These are phyloP conservation scores for Phthorimaea operculella DNA, from an alignment of 1,140 invertebrate species.

Conservation along the genomic window DNA sequence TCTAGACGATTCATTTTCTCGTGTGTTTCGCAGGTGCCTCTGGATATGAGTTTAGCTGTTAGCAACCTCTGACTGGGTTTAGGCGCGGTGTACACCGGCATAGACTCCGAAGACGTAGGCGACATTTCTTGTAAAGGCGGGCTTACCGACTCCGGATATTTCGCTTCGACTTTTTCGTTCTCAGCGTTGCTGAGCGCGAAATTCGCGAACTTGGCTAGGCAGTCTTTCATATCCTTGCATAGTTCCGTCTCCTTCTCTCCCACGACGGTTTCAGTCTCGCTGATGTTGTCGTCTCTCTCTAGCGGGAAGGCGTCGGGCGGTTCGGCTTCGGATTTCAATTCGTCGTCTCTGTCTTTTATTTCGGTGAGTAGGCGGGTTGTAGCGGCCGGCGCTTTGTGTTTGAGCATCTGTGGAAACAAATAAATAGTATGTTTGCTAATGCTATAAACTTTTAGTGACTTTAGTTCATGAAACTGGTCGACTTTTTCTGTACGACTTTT, in stretches of 20 bases:
- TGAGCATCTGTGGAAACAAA: slow-evolving; percentile 34
- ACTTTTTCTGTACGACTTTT: no score
- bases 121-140: slow-evolving; percentile 58
- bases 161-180: slow-evolving; percentile 19
- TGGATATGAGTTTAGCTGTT: slow-evolving; percentile 41
- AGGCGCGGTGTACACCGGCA: slow-evolving; percentile 36
- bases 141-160: slow-evolving; percentile 48
- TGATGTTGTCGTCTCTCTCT: slow-evolving; percentile 45
- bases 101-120: slow-evolving; percentile 41
- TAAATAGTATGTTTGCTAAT: no score
- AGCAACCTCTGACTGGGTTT: slow-evolving; percentile 42
- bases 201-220: slow-evolving; percentile 51
- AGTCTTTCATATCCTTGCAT: slow-evolving; percentile 56
- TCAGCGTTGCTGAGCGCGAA: slow-evolving; percentile 37
- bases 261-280: slow-evolving; percentile 54
- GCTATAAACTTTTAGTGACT: no score
- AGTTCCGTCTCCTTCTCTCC: slow-evolving; percentile 48
- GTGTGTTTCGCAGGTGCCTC: slow-evolving; percentile 12
- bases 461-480: no score
- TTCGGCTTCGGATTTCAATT: slow-evolving; percentile 34
- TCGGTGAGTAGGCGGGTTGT: slow-evolving; percentile 21
- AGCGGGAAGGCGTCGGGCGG: slow-evolving; percentile 51
- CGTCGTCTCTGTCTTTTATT: slow-evolving; percentile 28
- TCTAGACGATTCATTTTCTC: slow-evolving; percentile 15
- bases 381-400: slow-evolving; percentile 32